Evolutionary conservation across 2,797 vertebrate genomes (phyloP), one percentile per base, ranked within the genome.

Genomic region (Sebastolobus alascanus): DNA sequence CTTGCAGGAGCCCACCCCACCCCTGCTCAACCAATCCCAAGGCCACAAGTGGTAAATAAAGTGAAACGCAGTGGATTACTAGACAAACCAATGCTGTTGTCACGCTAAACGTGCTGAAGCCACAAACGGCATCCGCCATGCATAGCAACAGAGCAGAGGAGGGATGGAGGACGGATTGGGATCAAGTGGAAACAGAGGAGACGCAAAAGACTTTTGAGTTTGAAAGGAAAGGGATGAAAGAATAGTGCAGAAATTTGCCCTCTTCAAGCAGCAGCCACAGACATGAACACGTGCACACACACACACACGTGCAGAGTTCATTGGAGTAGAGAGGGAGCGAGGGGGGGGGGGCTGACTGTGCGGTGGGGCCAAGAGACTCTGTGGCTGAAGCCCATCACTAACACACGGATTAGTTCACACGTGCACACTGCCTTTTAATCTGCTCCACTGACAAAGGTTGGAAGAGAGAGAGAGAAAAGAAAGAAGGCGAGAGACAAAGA

Each of bases 371-470:
- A 73, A 88, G 85, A 92, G 89, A 88, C 87, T 90, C 76, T 84
- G 77, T 87, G 91, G 87, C 79, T 77, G 81, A 88, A 90, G 83
- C 90, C 88, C 92, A 92, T 93, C 92, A 91, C 90, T 90, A 92
- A 91, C 93, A 89, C 93, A 93, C 64, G 86, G 95, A 95, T 96
- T 95, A 96, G 91, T 93, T 94, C 94, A 92, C 94, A 96, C 92
- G 90, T 95, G 95, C 92, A 92, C 90, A 87, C 90, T 90, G 87
- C 87, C 91, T 91, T 94, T 91, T 96, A 94, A 95, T 95, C 94
- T 94, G 89, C 91, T 91, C 80, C 85, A 83, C 89, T 92, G 86
- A 90, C 80, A 90, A 84, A 89, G 86, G 84, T 84, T 76, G 77
- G 65, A 80, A 20, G 58, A 66, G 84, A 83, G 61, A 76, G 79